Conservation (phyloP, 2,113 vertebrate genomes). For the Hyperopisus bebe region DNA sequence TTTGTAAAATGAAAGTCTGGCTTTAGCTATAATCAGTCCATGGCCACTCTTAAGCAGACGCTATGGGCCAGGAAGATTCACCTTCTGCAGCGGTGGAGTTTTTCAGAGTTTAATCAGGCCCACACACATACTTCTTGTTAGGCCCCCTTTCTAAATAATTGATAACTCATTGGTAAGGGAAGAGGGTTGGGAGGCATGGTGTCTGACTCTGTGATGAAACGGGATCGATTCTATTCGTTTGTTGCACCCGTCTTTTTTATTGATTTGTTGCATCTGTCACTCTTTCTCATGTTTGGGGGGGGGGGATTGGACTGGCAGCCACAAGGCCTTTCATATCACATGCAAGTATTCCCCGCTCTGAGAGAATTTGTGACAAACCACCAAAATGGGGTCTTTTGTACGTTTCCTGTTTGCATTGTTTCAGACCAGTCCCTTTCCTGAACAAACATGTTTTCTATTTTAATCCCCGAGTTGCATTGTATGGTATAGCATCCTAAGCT, state of each 20-base stretch:
- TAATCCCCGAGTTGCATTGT: neutral
- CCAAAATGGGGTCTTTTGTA: neutral
- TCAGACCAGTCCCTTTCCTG: neutral
- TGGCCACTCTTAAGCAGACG: neutral
- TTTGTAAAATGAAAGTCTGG: neutral
- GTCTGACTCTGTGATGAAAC: neutral
- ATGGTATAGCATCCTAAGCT: neutral
- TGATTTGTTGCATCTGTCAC: no score
- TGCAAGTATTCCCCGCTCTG: neutral
- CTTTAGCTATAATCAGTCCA: neutral
- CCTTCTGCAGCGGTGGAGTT: neutral
- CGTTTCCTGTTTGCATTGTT: neutral
- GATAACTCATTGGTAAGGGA: neutral
- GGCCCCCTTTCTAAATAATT: neutral
- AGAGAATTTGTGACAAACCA: neutral
- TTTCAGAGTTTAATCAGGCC: neutral
- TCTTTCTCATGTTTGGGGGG: no score
- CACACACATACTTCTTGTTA: neutral
- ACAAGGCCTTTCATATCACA: neutral
- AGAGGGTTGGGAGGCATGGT: neutral
- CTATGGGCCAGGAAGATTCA: neutral
- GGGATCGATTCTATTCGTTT: neutral
- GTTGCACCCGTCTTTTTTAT: no score
- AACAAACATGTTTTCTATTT: neutral
- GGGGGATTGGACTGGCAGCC: no score